Conservation (phyloP, 1,140 invertebrate genomes). For the Oscheius sp. region DNA sequence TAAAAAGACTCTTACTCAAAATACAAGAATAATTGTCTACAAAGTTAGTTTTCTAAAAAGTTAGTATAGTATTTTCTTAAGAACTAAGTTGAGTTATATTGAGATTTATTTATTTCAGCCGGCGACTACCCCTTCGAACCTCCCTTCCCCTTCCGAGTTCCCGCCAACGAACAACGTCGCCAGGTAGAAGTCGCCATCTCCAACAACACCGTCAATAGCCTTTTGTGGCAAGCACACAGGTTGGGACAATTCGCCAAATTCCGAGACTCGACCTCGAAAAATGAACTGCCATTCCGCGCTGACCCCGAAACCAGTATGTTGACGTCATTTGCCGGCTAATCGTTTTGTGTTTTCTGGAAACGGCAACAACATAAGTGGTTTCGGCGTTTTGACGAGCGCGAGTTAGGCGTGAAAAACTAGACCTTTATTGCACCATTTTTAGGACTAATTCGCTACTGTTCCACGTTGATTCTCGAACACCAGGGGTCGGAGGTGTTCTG, state of each 20-base stretch:
- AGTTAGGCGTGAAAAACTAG: not conserved
- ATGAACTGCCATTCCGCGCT: conserved; percentile 2
- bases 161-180: conserved; percentile 26
- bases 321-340: too few species aligned
- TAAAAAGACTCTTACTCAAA: too few species aligned
- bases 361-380: too few species aligned
- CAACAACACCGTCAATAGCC: conserved; percentile 35
- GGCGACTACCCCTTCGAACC: conserved; percentile 18
- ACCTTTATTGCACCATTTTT: not conserved
- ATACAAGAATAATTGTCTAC: too few species aligned
- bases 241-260: not conserved
- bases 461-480: conserved; percentile 37
- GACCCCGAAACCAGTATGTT: conserved; percentile 1
- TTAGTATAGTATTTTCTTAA: too few species aligned
- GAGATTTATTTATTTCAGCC: not conserved
- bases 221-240: conserved; percentile 41
- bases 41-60: too few species aligned
- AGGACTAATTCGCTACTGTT: conserved; percentile 38
- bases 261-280: not conserved
- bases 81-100: too few species aligned
- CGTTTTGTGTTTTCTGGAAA: too few species aligned
- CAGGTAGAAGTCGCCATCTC: conserved; percentile 36
- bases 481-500: conserved; percentile 31
- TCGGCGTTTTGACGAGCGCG: too few species aligned
- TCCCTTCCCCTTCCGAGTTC: conserved; percentile 35